A percentile compares a stretch with the other conserved stretches of the same genome.
These are phyloP conservation scores for Ypsolopha sequella DNA, from an alignment of 2,888 invertebrate species.

Conservation along the genomic window DNA sequence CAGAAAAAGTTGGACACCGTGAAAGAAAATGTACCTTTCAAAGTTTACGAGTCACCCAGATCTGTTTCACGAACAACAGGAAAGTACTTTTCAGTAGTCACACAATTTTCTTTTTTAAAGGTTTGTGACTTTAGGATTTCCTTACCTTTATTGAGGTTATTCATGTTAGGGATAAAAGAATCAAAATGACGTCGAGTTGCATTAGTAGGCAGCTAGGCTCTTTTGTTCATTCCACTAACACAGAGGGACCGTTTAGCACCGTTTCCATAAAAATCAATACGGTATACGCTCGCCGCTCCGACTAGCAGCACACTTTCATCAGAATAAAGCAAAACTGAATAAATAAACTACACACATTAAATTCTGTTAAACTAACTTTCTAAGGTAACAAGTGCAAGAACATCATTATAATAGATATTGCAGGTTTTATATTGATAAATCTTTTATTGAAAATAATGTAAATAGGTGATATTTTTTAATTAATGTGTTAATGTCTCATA, in stretches of 20 bases:
- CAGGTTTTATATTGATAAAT: neutral
- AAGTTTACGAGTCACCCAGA: neutral
- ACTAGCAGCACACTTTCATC: neutral
- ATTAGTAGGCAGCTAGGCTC: neutral
- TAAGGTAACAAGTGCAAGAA: neutral
- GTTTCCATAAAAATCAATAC: constrained; percentile 1
- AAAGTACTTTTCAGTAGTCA: too few species aligned
- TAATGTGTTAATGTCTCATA: too few species aligned
- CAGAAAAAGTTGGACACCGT: neutral
- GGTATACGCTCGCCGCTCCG: neutral
- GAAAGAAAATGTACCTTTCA: neutral
- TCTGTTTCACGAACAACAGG: neutral
- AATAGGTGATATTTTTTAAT: too few species aligned
- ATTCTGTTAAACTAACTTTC: neutral
- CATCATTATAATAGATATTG: neutral
- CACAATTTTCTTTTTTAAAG: too few species aligned
- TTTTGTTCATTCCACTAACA: neutral
- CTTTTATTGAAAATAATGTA: too few species aligned
- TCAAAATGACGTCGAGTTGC: too few species aligned
- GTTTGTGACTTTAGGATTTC: too few species aligned
- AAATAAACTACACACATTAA: constrained; percentile 2
- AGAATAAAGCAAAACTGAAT: neutral
- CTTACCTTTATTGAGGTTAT: too few species aligned
- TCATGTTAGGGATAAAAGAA: too few species aligned
- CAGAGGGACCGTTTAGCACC: neutral